Evolutionary conservation across 2,797 vertebrate genomes (phyloP), one percentile per base, ranked within the genome.

Genomic region (Phalloptychus januarius): DNA sequence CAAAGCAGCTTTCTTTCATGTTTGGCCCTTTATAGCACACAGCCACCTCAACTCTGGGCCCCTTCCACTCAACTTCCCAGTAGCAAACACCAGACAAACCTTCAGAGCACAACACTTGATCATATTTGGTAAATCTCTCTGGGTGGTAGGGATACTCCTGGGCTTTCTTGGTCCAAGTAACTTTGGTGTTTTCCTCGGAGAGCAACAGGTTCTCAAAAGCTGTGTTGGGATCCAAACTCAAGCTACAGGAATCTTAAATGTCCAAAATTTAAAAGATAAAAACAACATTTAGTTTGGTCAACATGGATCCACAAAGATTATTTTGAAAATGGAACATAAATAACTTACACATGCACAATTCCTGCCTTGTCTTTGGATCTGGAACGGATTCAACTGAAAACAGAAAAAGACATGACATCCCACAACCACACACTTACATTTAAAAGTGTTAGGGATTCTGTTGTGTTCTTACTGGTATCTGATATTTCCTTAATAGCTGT

Each of bases 61-160:
- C 89, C 25, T 15, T 83, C 88, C 87, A 90, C 42, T 86, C 74
- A 42, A 85, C 75, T 74, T 91, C 91, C 86, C 85, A 92, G 82
- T 90, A 92, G 71, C 86, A 79, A 73, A 23, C 65, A 7, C 81
- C 83, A 74, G 67, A 73, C 18, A 92, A 77, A 74, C 81, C 79
- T 58, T 86, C 86, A 3, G 50, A 63, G 76, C 90, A 89, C 81
- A 92, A 38, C 48, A 92, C 88, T n/a, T 92, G 91, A 18, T 85
- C 82, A 28, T 75, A 89, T 42, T 79, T 72, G 18, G 67, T 82
- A 52, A 90, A 92, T 61, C 91, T 83, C 7, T 92, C 87, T 0
- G 45, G 73, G 75, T 88, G 85, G 67, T 50, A 1, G 15, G 77
- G 74, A 71, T 85, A 82, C 6, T 3, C 25, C 75, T 82, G 82